A percentile compares a stretch with the other conserved stretches of the same genome.
phyloP scores from a whole-genome alignment of 2,797 vertebrate species.

The Microhierax caerulescens region DNA sequence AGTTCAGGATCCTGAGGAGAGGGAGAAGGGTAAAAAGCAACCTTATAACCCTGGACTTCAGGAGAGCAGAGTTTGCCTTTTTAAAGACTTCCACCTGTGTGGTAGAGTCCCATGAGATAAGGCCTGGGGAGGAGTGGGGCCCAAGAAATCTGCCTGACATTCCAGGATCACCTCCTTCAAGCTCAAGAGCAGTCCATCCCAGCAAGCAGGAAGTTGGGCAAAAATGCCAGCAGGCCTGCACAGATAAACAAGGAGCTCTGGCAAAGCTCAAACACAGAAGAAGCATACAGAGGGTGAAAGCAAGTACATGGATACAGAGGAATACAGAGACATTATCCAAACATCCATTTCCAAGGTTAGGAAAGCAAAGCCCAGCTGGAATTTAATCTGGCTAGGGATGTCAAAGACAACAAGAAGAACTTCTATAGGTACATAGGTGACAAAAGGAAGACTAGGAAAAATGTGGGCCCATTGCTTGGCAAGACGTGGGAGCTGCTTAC shows the following conservation, averaged over 20 bases:
- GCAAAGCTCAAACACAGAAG: neutral
- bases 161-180: neutral
- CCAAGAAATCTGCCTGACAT: neutral
- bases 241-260: neutral
- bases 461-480: too few species aligned
- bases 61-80: neutral
- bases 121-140: neutral
- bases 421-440: too few species aligned
- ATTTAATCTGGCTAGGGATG: neutral
- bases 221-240: neutral
- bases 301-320: neutral
- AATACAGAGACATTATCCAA: neutral
- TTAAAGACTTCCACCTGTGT: neutral
- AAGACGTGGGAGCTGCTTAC: too few species aligned
- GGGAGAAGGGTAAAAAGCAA: too few species aligned
- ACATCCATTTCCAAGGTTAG: neutral
- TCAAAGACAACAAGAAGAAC: too few species aligned
- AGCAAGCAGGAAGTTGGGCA: neutral
- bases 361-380: neutral
- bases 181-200: neutral
- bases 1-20: too few species aligned
- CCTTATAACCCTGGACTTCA: too few species aligned
- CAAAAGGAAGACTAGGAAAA: too few species aligned
- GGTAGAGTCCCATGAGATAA: neutral
- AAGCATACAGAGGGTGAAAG: neutral